phyloP scores from a whole-genome alignment of 2,888 invertebrate species.

The Cheilosia vulpina region DNA sequence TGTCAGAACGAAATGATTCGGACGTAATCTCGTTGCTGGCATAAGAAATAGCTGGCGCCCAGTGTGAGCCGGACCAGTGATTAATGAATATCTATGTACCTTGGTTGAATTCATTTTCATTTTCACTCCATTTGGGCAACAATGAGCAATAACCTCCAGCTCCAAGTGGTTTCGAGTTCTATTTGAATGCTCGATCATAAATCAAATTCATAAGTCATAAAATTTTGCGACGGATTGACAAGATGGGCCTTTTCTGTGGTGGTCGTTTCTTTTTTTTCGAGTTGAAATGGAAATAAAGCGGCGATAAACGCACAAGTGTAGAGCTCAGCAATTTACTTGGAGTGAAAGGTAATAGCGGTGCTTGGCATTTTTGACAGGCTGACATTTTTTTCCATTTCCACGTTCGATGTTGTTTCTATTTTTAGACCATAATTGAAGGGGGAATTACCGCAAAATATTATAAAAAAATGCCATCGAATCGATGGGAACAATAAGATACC shows the following conservation, averaged over 20 bases:
- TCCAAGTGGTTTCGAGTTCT: not conserved
- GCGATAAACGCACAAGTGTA: constrained; percentile 33
- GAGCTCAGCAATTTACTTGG: constrained; percentile 27
- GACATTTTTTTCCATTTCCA: constrained; percentile 12
- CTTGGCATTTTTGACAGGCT: constrained; percentile 21
- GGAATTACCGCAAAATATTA: not conserved
- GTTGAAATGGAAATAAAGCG: not conserved
- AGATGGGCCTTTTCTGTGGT: constrained; percentile 34
- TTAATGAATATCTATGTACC: constrained; percentile 42
- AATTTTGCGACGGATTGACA: constrained; percentile 45
- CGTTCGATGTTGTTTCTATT: constrained; percentile 15
- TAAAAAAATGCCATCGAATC: not conserved
- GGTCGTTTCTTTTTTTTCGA: not conserved
- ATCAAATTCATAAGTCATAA: constrained; percentile 55
- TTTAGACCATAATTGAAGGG: constrained; percentile 9
- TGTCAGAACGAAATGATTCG: constrained; percentile 37
- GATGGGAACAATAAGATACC: no score
- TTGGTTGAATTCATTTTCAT: constrained; percentile 11
- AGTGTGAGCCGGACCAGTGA: constrained; percentile 1
- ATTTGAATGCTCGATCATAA: constrained; percentile 34
- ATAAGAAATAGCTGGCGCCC: constrained; percentile 25
- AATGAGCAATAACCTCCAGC: constrained; percentile 7
- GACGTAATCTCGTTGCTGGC: constrained; percentile 44
- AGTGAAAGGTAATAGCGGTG: constrained; percentile 25
- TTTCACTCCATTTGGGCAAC: constrained; percentile 4